Percentiles rank a stretch among this genome's conserved stretches.
These are phyloP conservation scores for Zhuqinia jingwanae DNA, from an alignment of 2,888 invertebrate genomes.

Conservation along the genomic window DNA sequence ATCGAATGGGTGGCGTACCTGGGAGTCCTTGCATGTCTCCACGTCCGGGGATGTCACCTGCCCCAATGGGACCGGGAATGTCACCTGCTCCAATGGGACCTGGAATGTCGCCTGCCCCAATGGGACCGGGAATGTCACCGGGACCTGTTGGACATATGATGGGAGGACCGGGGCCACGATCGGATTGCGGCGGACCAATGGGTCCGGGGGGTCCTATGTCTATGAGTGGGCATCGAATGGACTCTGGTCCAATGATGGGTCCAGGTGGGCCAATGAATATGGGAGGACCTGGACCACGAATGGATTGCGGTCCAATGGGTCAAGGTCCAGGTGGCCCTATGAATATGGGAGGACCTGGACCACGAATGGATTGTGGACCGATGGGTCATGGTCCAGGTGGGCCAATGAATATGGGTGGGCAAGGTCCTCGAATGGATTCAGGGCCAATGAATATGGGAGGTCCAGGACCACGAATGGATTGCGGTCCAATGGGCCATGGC, in stretches of 20 bases:
- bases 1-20: slow-evolving; percentile 2
- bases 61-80: slow-evolving; percentile 53
- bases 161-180: too few relatives aligned
- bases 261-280: too few relatives aligned
- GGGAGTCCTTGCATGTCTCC: background rate
- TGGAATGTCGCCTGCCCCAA: slow-evolving; percentile 60
- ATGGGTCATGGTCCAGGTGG: slow-evolving; percentile 56
- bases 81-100: slow-evolving; percentile 54
- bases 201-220: too few relatives aligned
- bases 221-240: slow-evolving; percentile 17
- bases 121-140: slow-evolving; percentile 57
- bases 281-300: slow-evolving; percentile 31
- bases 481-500: slow-evolving; percentile 79
- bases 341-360: slow-evolving; percentile 68
- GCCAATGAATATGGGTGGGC: slow-evolving; percentile 81
- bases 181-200: too few relatives aligned
- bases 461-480: slow-evolving; percentile 80
- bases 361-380: slow-evolving; percentile 38
- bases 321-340: slow-evolving; percentile 61
- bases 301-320: slow-evolving; percentile 80
- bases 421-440: slow-evolving; percentile 58
- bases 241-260: slow-evolving; percentile 80
- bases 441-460: slow-evolving; percentile 81
- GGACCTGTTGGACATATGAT: too few relatives aligned
- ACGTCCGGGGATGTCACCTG: slow-evolving; percentile 47